Evolutionary conservation across 1,140 invertebrate genomes (phyloP), one percentile per base, ranked within the genome.

Genomic region (Drosophila pallidifrons): DNA sequence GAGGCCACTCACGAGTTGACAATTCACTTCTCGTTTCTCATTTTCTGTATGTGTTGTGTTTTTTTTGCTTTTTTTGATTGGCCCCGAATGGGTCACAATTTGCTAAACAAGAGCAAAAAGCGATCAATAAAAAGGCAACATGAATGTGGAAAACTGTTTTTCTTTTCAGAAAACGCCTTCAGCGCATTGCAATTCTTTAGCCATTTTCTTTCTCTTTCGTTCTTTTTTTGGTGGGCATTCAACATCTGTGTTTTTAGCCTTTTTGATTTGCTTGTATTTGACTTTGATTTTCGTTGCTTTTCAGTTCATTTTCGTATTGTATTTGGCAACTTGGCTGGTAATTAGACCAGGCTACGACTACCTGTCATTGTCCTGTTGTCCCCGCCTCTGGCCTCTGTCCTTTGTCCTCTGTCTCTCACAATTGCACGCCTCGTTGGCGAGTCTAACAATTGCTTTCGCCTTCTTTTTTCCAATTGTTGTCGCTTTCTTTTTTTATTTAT

Each of bases 281-380:
- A 55, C 30, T 57, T 57, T 55, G 38, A 8, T 13, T 13, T 28
- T 46, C 8, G 2, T 65, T 11, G 8, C 3, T 2, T 13, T 38
- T 45, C 2, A 13, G 20, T 41, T 47, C 6, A n/a, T 30, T 32
- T 32, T 11, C 1, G 4, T 58, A 1, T 8, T n/a, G 20, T 45
- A 60, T 52, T 47, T 66, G 68, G 58, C 8, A 38, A n/a, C 7
- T 20, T 69, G 45, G 65, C 61, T 80, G 68, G 73, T 80, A 85
- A 85, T 85, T 85, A 71, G 63, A 85, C 59, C 75, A 66, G 70
- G 63, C 69, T 74, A 80, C 63, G 70, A 58, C 69, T 74, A 80
- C 63, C 77, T 78, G 66, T 67, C 70, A 65, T 58, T 69, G 51
- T 57, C 16, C 13, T 60, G 43, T 28, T 75, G 46, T 46, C 68